Percentiles rank a stretch among this genome's conserved stretches.
Evolutionary conservation across 2,888 invertebrate genomes (phyloP).

Genomic region (Andrena trimmerana): DNA sequence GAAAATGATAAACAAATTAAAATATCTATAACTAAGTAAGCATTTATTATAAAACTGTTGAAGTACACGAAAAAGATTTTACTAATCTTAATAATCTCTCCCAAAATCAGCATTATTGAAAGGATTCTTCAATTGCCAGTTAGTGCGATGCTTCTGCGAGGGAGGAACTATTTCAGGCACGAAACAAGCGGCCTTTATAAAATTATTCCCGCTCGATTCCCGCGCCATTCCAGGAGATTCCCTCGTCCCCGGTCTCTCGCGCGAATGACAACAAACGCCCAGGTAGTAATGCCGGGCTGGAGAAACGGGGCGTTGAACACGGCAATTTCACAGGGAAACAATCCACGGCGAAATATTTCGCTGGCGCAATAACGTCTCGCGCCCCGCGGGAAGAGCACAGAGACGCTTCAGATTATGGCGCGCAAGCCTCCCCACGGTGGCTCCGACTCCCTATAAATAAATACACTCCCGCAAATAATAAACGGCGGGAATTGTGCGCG

Average conservation of each 20-base stretch:
- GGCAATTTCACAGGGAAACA: constrained; percentile 35
- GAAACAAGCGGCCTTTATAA: not conserved
- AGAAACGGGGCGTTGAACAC: constrained; percentile 12
- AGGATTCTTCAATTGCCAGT: too few species aligned
- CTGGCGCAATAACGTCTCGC: constrained; percentile 30
- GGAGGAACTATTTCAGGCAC: not conserved
- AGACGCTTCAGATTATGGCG: constrained; percentile 36
- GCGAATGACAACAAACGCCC: not conserved
- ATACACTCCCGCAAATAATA: constrained; percentile 53
- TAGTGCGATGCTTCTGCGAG: not conserved
- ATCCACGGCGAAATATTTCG: constrained; percentile 27
- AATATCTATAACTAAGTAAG: too few species aligned
- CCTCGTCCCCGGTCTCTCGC: not conserved
- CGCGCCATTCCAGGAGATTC: not conserved
- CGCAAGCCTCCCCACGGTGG: not conserved
- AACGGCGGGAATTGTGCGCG: constrained; percentile 34
- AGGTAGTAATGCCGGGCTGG: not conserved
- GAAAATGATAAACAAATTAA: too few species aligned
- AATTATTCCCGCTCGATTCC: not conserved
- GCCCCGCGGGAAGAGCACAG: constrained; percentile 7
- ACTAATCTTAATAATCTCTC: too few species aligned
- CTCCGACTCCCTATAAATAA: constrained; percentile 50
- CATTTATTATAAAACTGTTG: too few species aligned
- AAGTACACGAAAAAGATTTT: too few species aligned
- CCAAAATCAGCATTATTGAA: too few species aligned